A percentile compares a stretch with the other conserved stretches of the same genome.
phyloP scores from a whole-genome alignment of 2,797 vertebrate genomes.

The Yasuhikotakia modesta region DNA sequence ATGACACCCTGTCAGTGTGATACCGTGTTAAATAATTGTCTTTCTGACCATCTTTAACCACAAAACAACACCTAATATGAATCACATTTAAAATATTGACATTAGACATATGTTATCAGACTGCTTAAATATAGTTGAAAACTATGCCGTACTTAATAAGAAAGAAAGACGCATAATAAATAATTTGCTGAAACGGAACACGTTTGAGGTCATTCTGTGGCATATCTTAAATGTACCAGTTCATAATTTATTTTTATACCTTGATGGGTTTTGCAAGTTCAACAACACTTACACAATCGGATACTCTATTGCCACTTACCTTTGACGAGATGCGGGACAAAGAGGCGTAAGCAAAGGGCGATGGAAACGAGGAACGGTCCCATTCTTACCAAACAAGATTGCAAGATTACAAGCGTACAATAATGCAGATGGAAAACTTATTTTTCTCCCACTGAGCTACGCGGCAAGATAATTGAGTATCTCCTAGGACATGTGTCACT shows the following conservation, averaged over 20 bases:
- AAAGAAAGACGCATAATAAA: neutral
- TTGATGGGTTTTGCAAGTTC: neutral
- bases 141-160: neutral
- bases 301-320: conserved; percentile 72
- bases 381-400: conserved; percentile 72
- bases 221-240: too few species aligned
- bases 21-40: neutral
- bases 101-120: too few species aligned
- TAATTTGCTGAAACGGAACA: neutral
- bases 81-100: neutral
- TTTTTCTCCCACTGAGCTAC: conserved; percentile 48
- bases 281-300: conserved; percentile 33
- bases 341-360: conserved; percentile 74
- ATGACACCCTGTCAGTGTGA: conserved; percentile 12
- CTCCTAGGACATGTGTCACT: conserved; percentile 66
- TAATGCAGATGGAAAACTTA: conserved; percentile 55
- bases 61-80: neutral
- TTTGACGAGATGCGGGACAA: conserved; percentile 77
- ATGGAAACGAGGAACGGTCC: conserved; percentile 76
- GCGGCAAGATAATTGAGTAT: conserved; percentile 48
- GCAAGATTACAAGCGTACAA: conserved; percentile 68
- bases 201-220: neutral
- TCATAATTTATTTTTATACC: neutral
- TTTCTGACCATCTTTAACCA: neutral
- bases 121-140: neutral